Percentiles rank a stretch among this genome's conserved stretches.
These are phyloP conservation scores for Silurus glanis DNA, from an alignment of 2,113 vertebrate species.

Conservation along the genomic window DNA sequence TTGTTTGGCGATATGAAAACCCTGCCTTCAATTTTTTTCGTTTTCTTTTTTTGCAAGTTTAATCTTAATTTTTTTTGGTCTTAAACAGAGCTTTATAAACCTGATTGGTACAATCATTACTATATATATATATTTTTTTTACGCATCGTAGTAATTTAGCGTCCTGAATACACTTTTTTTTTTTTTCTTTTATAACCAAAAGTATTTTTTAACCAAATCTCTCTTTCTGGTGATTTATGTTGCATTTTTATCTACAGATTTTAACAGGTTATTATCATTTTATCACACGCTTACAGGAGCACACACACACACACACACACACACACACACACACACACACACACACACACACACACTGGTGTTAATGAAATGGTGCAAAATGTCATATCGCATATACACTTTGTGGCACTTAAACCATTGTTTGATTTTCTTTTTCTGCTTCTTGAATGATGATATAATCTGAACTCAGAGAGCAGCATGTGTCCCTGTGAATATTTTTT, in stretches of 20 bases:
- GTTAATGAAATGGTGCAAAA: neutral
- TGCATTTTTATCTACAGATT: neutral
- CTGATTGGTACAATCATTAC: slow-evolving; percentile 64
- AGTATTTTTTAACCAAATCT: slow-evolving; percentile 14
- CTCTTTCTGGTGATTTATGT: neutral
- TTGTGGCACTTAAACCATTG: slow-evolving; percentile 45
- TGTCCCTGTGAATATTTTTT: slow-evolving; percentile 33
- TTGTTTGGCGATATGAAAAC: slow-evolving; percentile 38
- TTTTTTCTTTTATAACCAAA: slow-evolving; percentile 39
- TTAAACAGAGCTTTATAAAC: slow-evolving; percentile 53
- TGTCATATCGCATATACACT: slow-evolving; percentile 17
- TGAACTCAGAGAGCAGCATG: slow-evolving; percentile 29
- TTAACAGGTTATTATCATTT: neutral
- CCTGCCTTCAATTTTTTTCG: slow-evolving; percentile 44
- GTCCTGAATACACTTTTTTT: slow-evolving; percentile 45
- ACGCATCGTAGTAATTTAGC: slow-evolving; percentile 33
- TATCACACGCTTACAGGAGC: neutral
- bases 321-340: neutral
- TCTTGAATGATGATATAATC: neutral
- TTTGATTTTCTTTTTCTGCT: neutral
- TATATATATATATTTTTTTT: slow-evolving; percentile 35
- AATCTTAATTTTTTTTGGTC: slow-evolving; percentile 18
- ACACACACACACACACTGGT: neutral
- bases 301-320: neutral
- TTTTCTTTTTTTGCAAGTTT: slow-evolving; percentile 6